A percentile compares a stretch with the other conserved stretches of the same genome.
These are phyloP conservation scores for Smittia aterrima DNA, from an alignment of 2,888 invertebrate species.

Conservation along the genomic window DNA sequence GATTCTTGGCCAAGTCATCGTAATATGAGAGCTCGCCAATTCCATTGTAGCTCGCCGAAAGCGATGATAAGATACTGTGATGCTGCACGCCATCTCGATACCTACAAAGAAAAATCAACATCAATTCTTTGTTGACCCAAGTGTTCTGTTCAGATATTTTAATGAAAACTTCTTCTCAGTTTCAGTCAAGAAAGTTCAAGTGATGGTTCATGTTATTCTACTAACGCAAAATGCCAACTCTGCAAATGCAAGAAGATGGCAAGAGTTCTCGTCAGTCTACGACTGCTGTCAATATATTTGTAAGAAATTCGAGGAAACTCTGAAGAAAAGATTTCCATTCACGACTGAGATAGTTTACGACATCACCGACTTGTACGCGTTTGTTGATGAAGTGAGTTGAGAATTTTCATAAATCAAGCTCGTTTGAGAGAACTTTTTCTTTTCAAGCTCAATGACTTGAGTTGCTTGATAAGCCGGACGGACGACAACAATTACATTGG, in stretches of 20 bases:
- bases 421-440: background rate
- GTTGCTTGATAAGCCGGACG: background rate
- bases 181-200: background rate
- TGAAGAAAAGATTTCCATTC: background rate
- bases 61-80: slow-evolving; percentile 77
- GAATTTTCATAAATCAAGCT: background rate
- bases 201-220: slow-evolving; percentile 13
- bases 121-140: background rate
- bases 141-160: background rate
- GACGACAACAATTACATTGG: background rate
- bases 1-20: slow-evolving; percentile 80
- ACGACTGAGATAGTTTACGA: background rate
- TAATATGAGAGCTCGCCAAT: slow-evolving; percentile 69
- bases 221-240: background rate
- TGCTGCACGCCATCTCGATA: slow-evolving; percentile 77
- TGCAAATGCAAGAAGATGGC: background rate
- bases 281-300: background rate
- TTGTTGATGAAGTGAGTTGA: background rate
- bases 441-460: background rate
- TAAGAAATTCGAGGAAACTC: background rate
- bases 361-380: background rate
- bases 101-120: slow-evolving; percentile 53
- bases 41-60: slow-evolving; percentile 77
- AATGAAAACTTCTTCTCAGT: background rate
- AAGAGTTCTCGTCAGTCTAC: background rate